Conservation (phyloP, 2,113 vertebrate species). For the Anarhynchus alexandrinus region DNA sequence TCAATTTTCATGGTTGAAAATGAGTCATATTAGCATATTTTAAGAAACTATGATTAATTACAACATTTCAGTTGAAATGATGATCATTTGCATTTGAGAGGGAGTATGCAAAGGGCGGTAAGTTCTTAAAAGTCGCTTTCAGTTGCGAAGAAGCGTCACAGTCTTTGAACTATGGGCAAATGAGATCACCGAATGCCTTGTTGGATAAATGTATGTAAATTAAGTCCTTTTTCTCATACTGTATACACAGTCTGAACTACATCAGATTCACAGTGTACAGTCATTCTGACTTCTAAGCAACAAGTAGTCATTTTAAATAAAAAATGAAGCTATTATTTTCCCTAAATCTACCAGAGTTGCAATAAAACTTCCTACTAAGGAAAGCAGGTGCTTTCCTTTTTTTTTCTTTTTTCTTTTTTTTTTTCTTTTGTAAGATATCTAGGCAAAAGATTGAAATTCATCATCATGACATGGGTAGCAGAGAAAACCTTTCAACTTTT, state of each 20-base stretch:
- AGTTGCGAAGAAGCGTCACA: not conserved
- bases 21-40: conserved; percentile 3
- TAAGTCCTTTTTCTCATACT: not conserved
- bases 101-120: not conserved
- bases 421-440: not conserved
- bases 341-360: not conserved
- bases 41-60: conserved; percentile 1
- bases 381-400: not conserved
- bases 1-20: not conserved
- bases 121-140: not conserved
- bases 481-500: not conserved
- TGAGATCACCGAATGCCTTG: not conserved
- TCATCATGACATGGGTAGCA: not conserved
- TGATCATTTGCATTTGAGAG: not conserved
- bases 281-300: not conserved
- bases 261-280: not conserved
- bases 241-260: not conserved
- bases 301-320: not conserved
- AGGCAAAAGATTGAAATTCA: not conserved
- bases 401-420: not conserved
- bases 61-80: not conserved
- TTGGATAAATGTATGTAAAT: not conserved
- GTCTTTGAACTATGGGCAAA: not conserved
- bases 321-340: not conserved
- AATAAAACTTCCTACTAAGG: not conserved